Evolutionary conservation across 2,888 invertebrate genomes (phyloP).

Genomic region (Drosophila falleni): DNA sequence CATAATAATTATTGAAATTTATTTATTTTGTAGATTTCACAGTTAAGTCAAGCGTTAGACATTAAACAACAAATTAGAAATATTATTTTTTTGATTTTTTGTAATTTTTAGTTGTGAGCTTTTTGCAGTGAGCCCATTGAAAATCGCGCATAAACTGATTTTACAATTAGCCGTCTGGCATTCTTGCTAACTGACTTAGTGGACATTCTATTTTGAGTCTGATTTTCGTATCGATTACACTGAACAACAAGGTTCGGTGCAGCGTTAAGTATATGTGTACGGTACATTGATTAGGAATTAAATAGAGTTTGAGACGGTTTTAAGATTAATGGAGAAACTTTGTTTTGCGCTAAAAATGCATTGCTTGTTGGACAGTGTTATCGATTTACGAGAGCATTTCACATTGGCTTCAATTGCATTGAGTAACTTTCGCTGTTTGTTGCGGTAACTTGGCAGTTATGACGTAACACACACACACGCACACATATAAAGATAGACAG

Average conservation of each 20-base stretch:
- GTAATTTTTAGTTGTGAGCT: slow-evolving; percentile 57
- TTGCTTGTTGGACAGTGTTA: slow-evolving; percentile 53
- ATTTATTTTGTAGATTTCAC: slow-evolving; percentile 2
- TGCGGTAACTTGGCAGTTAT: slow-evolving; percentile 40
- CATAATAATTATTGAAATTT: slow-evolving; percentile 36
- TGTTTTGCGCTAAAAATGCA: neutral
- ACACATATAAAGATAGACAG: slow-evolving; percentile 8
- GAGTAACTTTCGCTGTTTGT: slow-evolving; percentile 67
- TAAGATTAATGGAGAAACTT: neutral
- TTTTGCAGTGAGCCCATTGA: slow-evolving; percentile 70
- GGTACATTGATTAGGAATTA: neutral
- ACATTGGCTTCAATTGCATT: slow-evolving; percentile 73
- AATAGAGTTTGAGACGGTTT: neutral
- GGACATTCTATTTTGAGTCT: slow-evolving; percentile 81
- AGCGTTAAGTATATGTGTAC: neutral
- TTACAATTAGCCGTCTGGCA: slow-evolving; percentile 77
- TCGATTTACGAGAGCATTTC: slow-evolving; percentile 56
- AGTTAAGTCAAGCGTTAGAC: slow-evolving; percentile 1
- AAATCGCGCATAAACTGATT: slow-evolving; percentile 82
- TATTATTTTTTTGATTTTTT: slow-evolving; percentile 6
- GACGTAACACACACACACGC: slow-evolving; percentile 27
- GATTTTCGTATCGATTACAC: slow-evolving; percentile 79
- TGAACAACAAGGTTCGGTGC: slow-evolving; percentile 30
- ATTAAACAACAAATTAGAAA: slow-evolving; percentile 17
- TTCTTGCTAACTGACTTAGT: slow-evolving; percentile 82